A percentile compares a stretch with the other conserved stretches of the same genome.
These are phyloP conservation scores for Sisyra terminalis DNA, from an alignment of 2,888 invertebrate species.

Conservation along the genomic window DNA sequence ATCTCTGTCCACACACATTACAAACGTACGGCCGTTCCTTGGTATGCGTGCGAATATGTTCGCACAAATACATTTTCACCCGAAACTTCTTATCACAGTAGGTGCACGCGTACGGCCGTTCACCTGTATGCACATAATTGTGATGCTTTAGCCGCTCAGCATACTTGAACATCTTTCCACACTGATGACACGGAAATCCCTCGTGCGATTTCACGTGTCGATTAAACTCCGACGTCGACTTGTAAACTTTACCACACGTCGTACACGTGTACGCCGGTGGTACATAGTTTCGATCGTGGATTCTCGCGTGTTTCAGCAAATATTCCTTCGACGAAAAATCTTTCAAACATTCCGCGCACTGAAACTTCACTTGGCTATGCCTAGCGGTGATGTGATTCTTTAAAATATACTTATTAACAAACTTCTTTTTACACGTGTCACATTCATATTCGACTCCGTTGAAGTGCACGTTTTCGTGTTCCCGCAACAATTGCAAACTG, in stretches of 20 bases:
- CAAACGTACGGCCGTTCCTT: constrained; percentile 7
- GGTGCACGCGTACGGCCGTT: constrained; percentile 7
- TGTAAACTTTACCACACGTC: constrained; percentile 13
- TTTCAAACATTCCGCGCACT: constrained; percentile 4
- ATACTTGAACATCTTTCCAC: constrained; percentile 8
- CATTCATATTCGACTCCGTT: constrained; percentile 3
- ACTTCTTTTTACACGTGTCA: constrained; percentile 14
- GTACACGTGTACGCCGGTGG: constrained; percentile 13
- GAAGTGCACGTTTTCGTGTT: background rate
- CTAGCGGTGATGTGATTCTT: constrained; percentile 6
- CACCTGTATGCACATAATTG: constrained; percentile 7
- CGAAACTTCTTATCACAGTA: constrained; percentile 26
- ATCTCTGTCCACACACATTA: constrained; percentile 10
- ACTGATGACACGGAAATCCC: constrained; percentile 17
- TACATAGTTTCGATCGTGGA: constrained; percentile 12
- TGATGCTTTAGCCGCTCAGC: constrained; percentile 7
- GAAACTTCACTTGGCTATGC: background rate
- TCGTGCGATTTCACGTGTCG: constrained; percentile 26
- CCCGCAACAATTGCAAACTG: constrained; percentile 3
- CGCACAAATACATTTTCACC: constrained; percentile 34
- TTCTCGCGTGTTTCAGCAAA: constrained; percentile 15
- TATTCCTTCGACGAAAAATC: constrained; percentile 2
- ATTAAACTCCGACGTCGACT: constrained; percentile 7
- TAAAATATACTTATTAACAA: constrained; percentile 11
- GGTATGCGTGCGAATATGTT: constrained; percentile 31